Base-by-base conservation (phyloP, 2,888 invertebrate genomes). In the Cerceris rybyensis region DNA sequence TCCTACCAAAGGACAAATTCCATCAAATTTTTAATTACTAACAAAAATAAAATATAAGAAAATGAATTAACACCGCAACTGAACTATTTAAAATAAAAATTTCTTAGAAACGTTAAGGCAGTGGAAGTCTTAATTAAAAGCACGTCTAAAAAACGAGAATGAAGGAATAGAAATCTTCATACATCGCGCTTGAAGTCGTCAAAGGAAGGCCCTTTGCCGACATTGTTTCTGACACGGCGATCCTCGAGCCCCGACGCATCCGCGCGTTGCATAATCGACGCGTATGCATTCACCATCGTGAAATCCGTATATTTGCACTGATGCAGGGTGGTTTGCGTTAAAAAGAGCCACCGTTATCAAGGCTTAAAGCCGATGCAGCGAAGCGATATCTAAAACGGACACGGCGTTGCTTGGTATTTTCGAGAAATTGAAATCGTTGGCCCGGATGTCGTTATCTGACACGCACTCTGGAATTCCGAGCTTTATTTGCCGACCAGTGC, bases 191-290 rank as follows among this genome's bases (percentile, higher is more conserved):
- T 68, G 46, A 41, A 39, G n/a, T 54, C 41, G 14, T 50, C 52
- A 59, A 54, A 69, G 60, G 63, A 28, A 46, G 61, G 52, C 72
- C 69, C 82, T 66, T 61, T 66, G 28, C 17, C 68, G 60, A 67
- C 68, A 74, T 81, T 75, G 82, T 78, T 74, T 78, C 79, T 75
- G 80, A 82, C 75, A 61, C 73, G 79, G 60, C 78, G 83, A 84
- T 70, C 84, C 74, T 80, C 80, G 84, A 84, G 77, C 80, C 82
- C 70, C 84, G 66, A 72, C 11, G 73, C 79, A 78, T 28, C 84
- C 63, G 17, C 46, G 70, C 81, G 70, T 55, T 49, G 28, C 65
- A 63, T 78, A 81, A 84, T 84, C 67, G 67, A 63, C 70, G 54
- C 73, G 61, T 67, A 59, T 68, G 17, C 65, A 42, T 11, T 17